Conservation (phyloP, 2,888 invertebrate species). For the Heliconius hortense region DNA sequence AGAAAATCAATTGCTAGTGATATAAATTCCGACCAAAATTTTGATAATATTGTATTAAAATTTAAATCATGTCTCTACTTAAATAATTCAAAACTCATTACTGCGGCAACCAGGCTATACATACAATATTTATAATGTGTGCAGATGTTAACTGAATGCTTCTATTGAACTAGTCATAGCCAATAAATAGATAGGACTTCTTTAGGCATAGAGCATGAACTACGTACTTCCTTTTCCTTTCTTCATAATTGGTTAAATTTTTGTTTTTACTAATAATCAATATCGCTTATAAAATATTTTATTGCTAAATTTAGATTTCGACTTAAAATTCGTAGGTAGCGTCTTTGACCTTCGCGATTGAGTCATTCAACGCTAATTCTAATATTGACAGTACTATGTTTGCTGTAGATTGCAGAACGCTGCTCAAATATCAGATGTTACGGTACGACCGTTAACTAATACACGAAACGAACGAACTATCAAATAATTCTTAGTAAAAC, state of each 20-base stretch:
- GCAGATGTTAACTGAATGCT: conserved; percentile 49
- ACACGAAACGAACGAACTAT: background rate
- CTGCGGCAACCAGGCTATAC: conserved; percentile 40
- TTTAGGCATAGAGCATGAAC: conserved; percentile 39
- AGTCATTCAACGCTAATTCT: conserved; percentile 35
- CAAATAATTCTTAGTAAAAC: conserved; percentile 13
- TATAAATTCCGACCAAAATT: too few species aligned
- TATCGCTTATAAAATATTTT: conserved; percentile 25
- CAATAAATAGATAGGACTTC: conserved; percentile 34
- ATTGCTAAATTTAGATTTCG: conserved; percentile 3
- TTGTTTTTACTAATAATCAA: conserved; percentile 26
- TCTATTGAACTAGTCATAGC: conserved; percentile 32
- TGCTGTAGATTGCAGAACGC: conserved; percentile 35
- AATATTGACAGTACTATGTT: conserved; percentile 41
- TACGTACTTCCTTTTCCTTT: conserved; percentile 30
- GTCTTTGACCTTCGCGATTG: conserved; percentile 40
- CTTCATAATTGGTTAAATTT: conserved; percentile 31
- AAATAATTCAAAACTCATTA: background rate
- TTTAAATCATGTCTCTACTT: background rate
- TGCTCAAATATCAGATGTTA: conserved; percentile 39
- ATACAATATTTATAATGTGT: conserved; percentile 45
- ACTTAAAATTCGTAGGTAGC: conserved; percentile 24
- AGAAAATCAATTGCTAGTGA: too few species aligned
- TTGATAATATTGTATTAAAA: too few species aligned
- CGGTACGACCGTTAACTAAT: conserved; percentile 21